Percentiles rank a stretch among this genome's conserved stretches.
Evolutionary conservation across 1,140 invertebrate genomes (phyloP).

Genomic region (Oedothorax gibbosus): DNA sequence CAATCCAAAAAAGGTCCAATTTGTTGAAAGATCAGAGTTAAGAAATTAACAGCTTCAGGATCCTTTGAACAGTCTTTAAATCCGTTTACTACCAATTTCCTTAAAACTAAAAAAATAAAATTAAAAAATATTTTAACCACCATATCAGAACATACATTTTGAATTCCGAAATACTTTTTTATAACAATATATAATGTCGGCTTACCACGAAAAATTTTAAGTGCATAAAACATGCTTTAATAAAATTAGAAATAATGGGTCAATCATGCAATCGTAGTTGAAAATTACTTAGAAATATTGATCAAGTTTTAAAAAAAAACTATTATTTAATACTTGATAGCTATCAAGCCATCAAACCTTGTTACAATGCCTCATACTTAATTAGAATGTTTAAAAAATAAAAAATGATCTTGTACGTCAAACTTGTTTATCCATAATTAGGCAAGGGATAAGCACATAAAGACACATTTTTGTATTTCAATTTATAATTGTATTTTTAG

Average conservation of each 20-base stretch:
- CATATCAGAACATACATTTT: not conserved
- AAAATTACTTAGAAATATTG: too few relatives aligned
- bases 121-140: not conserved
- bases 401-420: too few relatives aligned
- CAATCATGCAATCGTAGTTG: too few relatives aligned
- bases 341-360: too few relatives aligned
- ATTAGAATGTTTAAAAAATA: too few relatives aligned
- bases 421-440: too few relatives aligned
- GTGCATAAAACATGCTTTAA: not conserved
- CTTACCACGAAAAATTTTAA: not conserved
- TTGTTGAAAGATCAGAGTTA: constrained; percentile 82
- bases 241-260: not conserved
- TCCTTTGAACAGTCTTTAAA: constrained; percentile 82
- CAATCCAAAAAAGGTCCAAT: constrained; percentile 82
- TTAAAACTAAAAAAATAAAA: constrained; percentile 73
- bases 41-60: constrained; percentile 79
- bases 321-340: too few relatives aligned
- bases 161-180: not conserved
- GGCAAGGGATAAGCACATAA: too few relatives aligned
- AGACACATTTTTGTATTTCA: too few relatives aligned
- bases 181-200: not conserved
- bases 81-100: constrained; percentile 85
- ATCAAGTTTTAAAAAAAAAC: too few relatives aligned
- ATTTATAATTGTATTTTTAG: too few relatives aligned
- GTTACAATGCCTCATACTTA: too few relatives aligned